Percentiles rank a stretch among this genome's conserved stretches.
Conservation (phyloP, 2,888 invertebrate genomes). For the Isotomurus palustris region DNA sequence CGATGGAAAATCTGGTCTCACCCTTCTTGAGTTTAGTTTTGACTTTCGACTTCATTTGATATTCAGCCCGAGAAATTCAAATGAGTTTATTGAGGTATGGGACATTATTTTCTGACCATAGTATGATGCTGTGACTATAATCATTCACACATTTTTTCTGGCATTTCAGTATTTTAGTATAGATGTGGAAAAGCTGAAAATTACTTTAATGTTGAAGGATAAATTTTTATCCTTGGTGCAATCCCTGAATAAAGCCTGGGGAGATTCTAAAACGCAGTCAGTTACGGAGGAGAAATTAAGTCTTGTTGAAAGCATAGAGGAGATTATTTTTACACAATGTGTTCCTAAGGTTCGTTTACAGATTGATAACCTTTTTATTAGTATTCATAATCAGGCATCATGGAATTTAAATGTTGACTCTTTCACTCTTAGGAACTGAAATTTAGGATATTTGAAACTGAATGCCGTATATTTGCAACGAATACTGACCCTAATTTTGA, state of each 20-base stretch:
- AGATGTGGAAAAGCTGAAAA: slow-evolving; percentile 42
- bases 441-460: slow-evolving; percentile 45
- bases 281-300: neutral
- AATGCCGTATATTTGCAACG: slow-evolving; percentile 42
- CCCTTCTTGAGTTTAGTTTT: slow-evolving; percentile 38
- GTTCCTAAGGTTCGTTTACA: slow-evolving; percentile 39
- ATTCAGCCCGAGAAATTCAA: slow-evolving; percentile 44
- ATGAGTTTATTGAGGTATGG: slow-evolving; percentile 45
- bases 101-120: too few species aligned
- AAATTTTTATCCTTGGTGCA: slow-evolving; percentile 34
- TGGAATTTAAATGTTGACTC: neutral
- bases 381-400: neutral
- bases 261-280: neutral
- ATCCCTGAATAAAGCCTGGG: slow-evolving; percentile 25
- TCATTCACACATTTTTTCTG: neutral
- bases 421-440: slow-evolving; percentile 36
- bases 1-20: slow-evolving; percentile 37
- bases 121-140: neutral
- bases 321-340: slow-evolving; percentile 40
- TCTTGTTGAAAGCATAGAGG: slow-evolving; percentile 38
- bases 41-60: slow-evolving; percentile 44
- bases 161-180: slow-evolving; percentile 43
- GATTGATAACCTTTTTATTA: neutral
- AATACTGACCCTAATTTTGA: slow-evolving; percentile 41
- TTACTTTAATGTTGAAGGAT: slow-evolving; percentile 43